Conservation (phyloP, 53 echinoderm and acorn worm genomes). For the Stichopus horrens region DNA sequence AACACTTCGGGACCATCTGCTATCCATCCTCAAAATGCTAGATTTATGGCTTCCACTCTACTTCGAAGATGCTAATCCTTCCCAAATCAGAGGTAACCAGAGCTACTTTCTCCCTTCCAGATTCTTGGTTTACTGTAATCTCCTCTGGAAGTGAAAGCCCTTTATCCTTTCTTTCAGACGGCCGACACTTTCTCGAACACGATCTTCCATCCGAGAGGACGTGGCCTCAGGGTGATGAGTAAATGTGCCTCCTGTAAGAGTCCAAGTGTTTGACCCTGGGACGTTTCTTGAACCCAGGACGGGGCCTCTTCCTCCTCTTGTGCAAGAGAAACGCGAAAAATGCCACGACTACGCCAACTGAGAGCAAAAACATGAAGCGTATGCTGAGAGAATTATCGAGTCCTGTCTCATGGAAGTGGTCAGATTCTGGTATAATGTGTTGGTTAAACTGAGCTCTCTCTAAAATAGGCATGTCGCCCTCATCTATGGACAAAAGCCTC, state of each 20-base stretch:
- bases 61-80: no score
- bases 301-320: slow-evolving; percentile 8
- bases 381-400: slow-evolving; percentile 41
- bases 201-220: background rate
- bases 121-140: no score
- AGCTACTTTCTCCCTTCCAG: no score
- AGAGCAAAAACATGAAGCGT: slow-evolving; percentile 32
- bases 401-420: slow-evolving; percentile 22
- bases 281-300: background rate
- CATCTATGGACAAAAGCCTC: slow-evolving; percentile 83
- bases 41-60: no score
- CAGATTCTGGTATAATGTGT: slow-evolving; percentile 35
- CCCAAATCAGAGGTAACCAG: no score
- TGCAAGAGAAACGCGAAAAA: slow-evolving; percentile 37
- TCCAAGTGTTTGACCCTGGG: background rate
- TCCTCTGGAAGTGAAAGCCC: no score
- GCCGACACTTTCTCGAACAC: no score
- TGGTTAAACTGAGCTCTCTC: slow-evolving; percentile 27
- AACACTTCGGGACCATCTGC: no score
- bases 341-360: slow-evolving; percentile 24
- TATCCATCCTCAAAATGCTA: no score
- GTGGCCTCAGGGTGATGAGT: background rate
- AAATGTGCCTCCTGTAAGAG: background rate
- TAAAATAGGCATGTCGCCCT: slow-evolving; percentile 58
- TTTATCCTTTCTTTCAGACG: no score